Conservation (phyloP, 1,140 invertebrate species). For the Psilanteris sp. region DNA sequence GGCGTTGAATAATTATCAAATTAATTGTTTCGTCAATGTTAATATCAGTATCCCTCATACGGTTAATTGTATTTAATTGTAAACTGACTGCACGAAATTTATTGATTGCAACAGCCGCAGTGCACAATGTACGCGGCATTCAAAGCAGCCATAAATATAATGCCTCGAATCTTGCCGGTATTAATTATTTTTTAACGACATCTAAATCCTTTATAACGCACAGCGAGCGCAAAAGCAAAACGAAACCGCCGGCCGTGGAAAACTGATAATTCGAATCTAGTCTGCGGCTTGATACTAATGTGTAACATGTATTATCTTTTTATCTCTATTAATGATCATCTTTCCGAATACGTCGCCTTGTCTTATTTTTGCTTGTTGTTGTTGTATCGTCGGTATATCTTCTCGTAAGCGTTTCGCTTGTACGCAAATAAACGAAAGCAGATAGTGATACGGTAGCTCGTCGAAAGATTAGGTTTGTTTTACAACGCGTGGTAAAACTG, state of each 20-base stretch:
- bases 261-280: constrained; percentile 26
- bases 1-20: too few species aligned
- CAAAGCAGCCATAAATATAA: too few species aligned
- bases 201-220: constrained; percentile 18
- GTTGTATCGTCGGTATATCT: constrained; percentile 42
- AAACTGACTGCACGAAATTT: too few species aligned
- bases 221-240: background rate
- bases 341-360: constrained; percentile 35
- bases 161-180: background rate
- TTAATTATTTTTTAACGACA: constrained; percentile 1
- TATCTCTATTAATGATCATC: constrained; percentile 53
- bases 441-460: constrained; percentile 77
- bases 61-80: too few species aligned
- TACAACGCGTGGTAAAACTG: constrained; percentile 79
- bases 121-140: too few species aligned
- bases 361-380: constrained; percentile 45
- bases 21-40: too few species aligned
- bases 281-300: constrained; percentile 11
- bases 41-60: too few species aligned
- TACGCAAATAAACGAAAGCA: constrained; percentile 65
- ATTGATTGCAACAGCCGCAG: too few species aligned
- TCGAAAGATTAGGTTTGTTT: constrained; percentile 79
- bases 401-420: constrained; percentile 45
- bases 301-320: constrained; percentile 45
- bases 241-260: constrained; percentile 3